These are phyloP conservation scores for Ispidina lecontei DNA, from an alignment of 2,797 vertebrate genomes.

Conservation along the genomic window DNA sequence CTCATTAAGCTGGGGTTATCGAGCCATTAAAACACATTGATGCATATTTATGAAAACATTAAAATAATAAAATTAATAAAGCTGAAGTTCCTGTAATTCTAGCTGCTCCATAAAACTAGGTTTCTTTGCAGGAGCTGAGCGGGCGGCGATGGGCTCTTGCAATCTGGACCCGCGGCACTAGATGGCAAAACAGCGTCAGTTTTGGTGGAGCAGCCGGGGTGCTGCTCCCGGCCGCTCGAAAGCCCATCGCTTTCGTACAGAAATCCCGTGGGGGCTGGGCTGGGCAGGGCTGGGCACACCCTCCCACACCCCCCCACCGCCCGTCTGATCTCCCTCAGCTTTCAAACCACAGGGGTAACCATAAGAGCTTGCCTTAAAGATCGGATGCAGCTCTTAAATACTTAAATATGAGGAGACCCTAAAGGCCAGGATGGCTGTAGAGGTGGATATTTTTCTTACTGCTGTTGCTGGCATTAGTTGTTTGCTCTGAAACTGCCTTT, in stretches of 20 bases:
- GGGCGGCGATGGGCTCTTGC: neutral
- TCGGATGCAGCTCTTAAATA: fast-evolving
- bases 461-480: neutral
- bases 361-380: fast-evolving
- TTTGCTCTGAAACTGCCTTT: neutral
- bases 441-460: neutral
- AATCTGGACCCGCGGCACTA: slow-evolving; percentile 71
- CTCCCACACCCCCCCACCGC: too few relatives aligned
- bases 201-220: neutral
- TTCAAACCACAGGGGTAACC: fast-evolving
- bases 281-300: neutral
- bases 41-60: neutral
- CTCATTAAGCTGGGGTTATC: neutral
- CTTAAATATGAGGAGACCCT: fast-evolving
- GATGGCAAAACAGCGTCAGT: slow-evolving; percentile 77
- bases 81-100: neutral
- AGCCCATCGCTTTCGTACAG: fast-evolving
- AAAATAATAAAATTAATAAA: neutral
- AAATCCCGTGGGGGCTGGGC: neutral
- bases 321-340: neutral
- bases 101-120: fast-evolving
- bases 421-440: fast-evolving
- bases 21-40: neutral
- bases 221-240: neutral
- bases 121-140: neutral